phyloP scores from a whole-genome alignment of 2,113 vertebrate genomes.

The Rhinoderma darwinii region DNA sequence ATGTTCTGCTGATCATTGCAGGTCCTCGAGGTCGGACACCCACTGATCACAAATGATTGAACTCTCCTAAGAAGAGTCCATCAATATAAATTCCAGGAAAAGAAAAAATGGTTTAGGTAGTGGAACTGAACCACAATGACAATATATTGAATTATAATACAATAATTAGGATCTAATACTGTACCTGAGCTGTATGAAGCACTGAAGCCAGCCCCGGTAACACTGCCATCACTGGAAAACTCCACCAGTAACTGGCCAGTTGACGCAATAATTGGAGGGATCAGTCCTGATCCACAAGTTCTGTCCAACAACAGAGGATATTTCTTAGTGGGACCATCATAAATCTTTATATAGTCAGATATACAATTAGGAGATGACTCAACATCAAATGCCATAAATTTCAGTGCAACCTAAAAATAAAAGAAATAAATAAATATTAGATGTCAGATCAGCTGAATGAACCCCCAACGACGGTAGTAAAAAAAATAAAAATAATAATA shows the following conservation, averaged over 20 bases:
- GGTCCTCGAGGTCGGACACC: too few species aligned
- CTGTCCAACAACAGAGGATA: constrained; percentile 65
- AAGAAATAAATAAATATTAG: background rate
- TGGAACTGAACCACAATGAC: too few species aligned
- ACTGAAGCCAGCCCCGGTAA: constrained; percentile 66
- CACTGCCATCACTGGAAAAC: constrained; percentile 64
- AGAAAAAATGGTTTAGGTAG: too few species aligned
- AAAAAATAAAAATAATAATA: too few species aligned
- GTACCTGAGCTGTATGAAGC: constrained; percentile 68
- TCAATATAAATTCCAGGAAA: too few species aligned
- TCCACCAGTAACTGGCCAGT: constrained; percentile 65
- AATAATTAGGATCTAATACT: background rate
- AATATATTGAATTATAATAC: too few species aligned
- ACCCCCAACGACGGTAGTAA: background rate
- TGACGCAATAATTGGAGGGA: constrained; percentile 65
- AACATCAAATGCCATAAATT: constrained; percentile 68
- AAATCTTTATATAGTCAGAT: constrained; percentile 70
- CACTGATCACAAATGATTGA: too few species aligned
- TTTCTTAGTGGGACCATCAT: constrained; percentile 66
- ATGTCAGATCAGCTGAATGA: too few species aligned
- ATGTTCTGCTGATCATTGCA: too few species aligned
- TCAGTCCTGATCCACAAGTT: constrained; percentile 62
- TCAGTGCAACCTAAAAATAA: constrained; percentile 66
- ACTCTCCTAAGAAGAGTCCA: too few species aligned
- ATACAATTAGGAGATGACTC: constrained; percentile 64